Percentiles rank a stretch among this genome's conserved stretches.
Evolutionary conservation across 2,888 invertebrate genomes (phyloP).

Genomic region (Serrognathus titanus): DNA sequence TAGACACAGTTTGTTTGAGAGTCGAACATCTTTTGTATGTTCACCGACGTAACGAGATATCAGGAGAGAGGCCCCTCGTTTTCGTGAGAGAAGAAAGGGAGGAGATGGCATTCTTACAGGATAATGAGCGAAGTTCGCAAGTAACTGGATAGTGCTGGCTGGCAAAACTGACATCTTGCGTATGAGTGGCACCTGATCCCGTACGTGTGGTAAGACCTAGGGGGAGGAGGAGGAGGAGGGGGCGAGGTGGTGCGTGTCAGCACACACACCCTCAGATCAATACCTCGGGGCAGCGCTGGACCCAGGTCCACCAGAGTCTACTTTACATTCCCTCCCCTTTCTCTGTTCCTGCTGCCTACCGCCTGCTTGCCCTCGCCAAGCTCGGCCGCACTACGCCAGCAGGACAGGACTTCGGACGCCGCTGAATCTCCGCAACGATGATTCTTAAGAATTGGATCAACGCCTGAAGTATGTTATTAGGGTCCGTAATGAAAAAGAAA

Average conservation of each 20-base stretch:
- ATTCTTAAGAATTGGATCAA: no score
- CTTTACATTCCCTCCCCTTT: slow-evolving; percentile 55
- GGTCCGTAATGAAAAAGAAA: no score
- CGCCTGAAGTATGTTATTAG: no score
- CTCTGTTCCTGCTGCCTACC: slow-evolving; percentile 25
- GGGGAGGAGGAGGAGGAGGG: slow-evolving; percentile 32
- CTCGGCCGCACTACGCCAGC: not conserved
- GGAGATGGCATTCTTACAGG: not conserved
- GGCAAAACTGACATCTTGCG: slow-evolving; percentile 4
- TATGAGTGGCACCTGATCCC: slow-evolving; percentile 8
- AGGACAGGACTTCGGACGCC: no score
- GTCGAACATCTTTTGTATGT: no score
- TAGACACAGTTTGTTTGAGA: no score
- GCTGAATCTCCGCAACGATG: no score
- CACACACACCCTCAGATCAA: slow-evolving; percentile 47
- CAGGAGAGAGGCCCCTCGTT: no score
- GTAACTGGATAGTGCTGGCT: slow-evolving; percentile 8
- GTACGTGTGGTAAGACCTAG: slow-evolving; percentile 31
- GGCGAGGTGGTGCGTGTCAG: slow-evolving; percentile 45
- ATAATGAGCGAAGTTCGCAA: slow-evolving; percentile 13
- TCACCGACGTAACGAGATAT: no score
- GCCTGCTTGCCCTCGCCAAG: slow-evolving; percentile 22
- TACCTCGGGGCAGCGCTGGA: slow-evolving; percentile 50
- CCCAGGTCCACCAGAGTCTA: slow-evolving; percentile 52
- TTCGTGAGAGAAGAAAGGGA: no score